A percentile compares a stretch with the other conserved stretches of the same genome.
Conservation (phyloP, 2,797 vertebrate genomes). For the Megaceryle alcyon region DNA sequence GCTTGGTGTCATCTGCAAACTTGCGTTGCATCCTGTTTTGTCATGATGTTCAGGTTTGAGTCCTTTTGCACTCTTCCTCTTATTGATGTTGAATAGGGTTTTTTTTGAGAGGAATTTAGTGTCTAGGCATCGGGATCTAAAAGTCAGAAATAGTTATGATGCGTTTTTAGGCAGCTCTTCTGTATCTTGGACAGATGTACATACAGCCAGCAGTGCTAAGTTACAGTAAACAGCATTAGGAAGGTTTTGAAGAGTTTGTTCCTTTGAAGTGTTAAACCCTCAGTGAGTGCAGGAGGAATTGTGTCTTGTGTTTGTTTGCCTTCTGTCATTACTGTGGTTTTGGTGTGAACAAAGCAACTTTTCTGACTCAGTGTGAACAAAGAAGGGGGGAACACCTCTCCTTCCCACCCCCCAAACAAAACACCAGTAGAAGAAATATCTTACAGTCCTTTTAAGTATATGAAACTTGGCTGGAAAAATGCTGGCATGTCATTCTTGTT, state of each 20-base stretch:
- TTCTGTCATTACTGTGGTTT: not conserved
- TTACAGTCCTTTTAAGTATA: not conserved
- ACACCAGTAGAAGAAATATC: not conserved
- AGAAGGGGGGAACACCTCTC: not conserved
- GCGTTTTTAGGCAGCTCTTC: not conserved
- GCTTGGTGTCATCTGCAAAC: not conserved
- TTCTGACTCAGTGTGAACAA: not conserved
- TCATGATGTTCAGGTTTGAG: not conserved
- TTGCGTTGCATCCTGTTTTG: not conserved
- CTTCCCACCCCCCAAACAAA: not conserved
- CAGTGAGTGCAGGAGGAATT: not conserved
- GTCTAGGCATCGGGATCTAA: not conserved
- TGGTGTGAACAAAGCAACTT: not conserved
- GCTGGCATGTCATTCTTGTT: not conserved
- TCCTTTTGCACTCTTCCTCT: not conserved
- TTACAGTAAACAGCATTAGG: not conserved
- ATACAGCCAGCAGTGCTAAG: not conserved
- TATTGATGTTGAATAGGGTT: not conserved
- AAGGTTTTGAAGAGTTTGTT: not conserved
- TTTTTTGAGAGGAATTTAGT: not conserved
- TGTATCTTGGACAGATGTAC: not conserved
- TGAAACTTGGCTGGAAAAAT: not conserved
- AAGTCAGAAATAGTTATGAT: not conserved
- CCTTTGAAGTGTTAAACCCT: not conserved
- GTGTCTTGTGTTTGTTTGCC: not conserved